Evolutionary conservation across 2,888 invertebrate species (phyloP).

Genomic region (Zeuzera pyrina): DNA sequence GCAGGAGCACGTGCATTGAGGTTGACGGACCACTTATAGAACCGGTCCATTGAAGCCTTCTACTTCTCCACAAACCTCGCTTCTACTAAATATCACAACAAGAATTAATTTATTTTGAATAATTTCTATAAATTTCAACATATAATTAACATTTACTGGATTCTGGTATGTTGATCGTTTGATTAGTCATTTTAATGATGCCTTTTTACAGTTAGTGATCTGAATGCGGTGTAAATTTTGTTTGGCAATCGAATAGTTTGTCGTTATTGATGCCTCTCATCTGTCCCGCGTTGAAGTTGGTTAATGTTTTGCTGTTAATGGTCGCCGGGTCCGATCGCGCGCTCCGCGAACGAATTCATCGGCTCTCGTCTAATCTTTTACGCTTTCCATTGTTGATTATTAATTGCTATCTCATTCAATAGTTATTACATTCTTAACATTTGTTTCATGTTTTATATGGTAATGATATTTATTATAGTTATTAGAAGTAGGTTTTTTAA

Average conservation of each 20-base stretch:
- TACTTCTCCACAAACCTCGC: conserved; percentile 36
- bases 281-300: conserved; percentile 32
- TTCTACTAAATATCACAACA: conserved; percentile 39
- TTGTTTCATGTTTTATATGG: too few species aligned
- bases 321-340: conserved; percentile 26
- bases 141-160: conserved; percentile 61
- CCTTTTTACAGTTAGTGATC: conserved; percentile 58
- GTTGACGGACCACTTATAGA: conserved; percentile 42
- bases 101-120: conserved; percentile 52
- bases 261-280: conserved; percentile 45
- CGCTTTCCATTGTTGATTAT: conserved; percentile 63
- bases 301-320: conserved; percentile 39
- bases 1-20: conserved; percentile 14
- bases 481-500: too few species aligned
- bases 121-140: conserved; percentile 56
- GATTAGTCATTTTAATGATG: conserved; percentile 61
- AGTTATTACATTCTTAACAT: conserved; percentile 13
- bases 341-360: conserved; percentile 45
- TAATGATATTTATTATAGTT: too few species aligned
- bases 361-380: conserved; percentile 59
- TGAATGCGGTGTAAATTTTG: conserved; percentile 54
- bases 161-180: conserved; percentile 59
- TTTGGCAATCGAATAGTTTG: conserved; percentile 38
- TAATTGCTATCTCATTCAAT: conserved; percentile 59
- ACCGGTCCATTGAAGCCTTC: conserved; percentile 48